Percentiles rank a stretch among this genome's conserved stretches.
Evolutionary conservation across 2,888 invertebrate genomes (phyloP).

Genomic region (Mechanitis mazaeus): DNA sequence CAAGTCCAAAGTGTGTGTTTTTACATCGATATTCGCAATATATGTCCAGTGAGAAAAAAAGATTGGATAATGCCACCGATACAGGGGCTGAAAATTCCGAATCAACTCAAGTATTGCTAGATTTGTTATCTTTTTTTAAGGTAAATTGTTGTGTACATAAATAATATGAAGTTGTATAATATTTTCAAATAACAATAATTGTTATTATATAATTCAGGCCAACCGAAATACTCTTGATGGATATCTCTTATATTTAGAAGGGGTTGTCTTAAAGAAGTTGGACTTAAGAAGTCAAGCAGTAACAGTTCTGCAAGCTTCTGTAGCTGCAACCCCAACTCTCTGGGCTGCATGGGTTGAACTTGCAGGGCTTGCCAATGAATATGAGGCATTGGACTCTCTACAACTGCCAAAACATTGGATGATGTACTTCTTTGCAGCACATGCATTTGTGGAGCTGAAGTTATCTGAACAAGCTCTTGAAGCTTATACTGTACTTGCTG

Average conservation of each 20-base stretch:
- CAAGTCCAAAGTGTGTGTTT: conserved; percentile 85
- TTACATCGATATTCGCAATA: conserved; percentile 91
- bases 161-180: neutral
- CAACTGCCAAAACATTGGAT: conserved; percentile 94
- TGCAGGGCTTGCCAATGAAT: conserved; percentile 88
- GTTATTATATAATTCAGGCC: conserved; percentile 45
- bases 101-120: conserved; percentile 62
- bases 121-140: conserved; percentile 67
- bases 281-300: conserved; percentile 87
- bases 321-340: conserved; percentile 87
- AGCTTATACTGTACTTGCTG: conserved; percentile 85
- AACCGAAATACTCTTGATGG: conserved; percentile 87
- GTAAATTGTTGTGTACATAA: conserved; percentile 33
- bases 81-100: conserved; percentile 59
- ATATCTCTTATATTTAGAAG: conserved; percentile 91
- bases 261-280: conserved; percentile 91
- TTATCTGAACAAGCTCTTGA: conserved; percentile 92
- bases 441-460: conserved; percentile 92
- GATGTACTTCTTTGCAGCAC: conserved; percentile 92
- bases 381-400: conserved; percentile 82
- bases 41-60: conserved; percentile 92
- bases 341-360: conserved; percentile 98
- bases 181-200: neutral
- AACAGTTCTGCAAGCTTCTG: conserved; percentile 86
- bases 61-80: conserved; percentile 82